Percentiles rank a stretch among this genome's conserved stretches.
These are phyloP conservation scores for Archips xylosteana DNA, from an alignment of 2,888 invertebrate species.

Conservation along the genomic window DNA sequence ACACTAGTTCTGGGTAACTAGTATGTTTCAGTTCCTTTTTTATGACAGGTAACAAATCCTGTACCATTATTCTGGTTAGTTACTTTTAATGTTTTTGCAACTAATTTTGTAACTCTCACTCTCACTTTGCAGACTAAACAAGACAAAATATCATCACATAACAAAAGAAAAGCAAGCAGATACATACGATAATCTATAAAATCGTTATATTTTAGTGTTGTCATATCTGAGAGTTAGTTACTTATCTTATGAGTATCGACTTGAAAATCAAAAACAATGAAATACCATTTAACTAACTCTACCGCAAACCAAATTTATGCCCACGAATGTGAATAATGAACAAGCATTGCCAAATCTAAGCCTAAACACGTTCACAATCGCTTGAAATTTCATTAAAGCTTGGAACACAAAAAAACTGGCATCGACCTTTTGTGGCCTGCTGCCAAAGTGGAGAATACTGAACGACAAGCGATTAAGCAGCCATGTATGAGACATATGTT, in stretches of 20 bases:
- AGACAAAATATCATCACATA: background rate
- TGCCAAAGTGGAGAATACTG: constrained; percentile 42
- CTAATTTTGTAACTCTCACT: too few relatives aligned
- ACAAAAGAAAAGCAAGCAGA: background rate
- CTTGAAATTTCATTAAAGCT: constrained; percentile 49
- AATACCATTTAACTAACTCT: background rate
- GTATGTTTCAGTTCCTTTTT: constrained; percentile 14
- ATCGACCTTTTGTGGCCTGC: constrained; percentile 30
- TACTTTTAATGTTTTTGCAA: background rate
- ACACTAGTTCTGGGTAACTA: constrained; percentile 39
- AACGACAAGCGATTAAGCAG: constrained; percentile 64
- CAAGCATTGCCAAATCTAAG: constrained; percentile 57
- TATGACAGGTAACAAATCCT: background rate
- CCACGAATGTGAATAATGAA: constrained; percentile 45
- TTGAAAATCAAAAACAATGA: background rate
- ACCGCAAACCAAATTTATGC: constrained; percentile 13
- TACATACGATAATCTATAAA: too few relatives aligned
- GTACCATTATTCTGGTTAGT: background rate
- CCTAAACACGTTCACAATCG: constrained; percentile 49
- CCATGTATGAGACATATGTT: constrained; percentile 79
- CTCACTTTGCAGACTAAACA: background rate
- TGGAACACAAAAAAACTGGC: constrained; percentile 37
- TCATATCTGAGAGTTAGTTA: too few relatives aligned
- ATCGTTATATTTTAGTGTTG: too few relatives aligned
- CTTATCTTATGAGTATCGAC: background rate